Conservation (phyloP, 2,888 invertebrate genomes). For the Synanthedon vespiformis region DNA sequence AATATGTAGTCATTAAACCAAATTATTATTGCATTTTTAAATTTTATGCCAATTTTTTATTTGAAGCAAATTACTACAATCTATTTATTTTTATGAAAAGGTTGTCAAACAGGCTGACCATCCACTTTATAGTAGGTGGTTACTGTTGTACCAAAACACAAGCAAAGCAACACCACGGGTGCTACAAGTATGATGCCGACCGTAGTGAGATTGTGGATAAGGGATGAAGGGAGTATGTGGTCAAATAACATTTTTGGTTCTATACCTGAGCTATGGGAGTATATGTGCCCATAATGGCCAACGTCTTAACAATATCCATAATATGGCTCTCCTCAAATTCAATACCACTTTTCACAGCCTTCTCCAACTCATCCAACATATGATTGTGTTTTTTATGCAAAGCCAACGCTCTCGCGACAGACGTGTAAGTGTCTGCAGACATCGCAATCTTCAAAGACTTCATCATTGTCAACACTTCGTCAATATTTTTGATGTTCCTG, state of each 20-base stretch:
- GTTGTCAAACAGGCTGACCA: too few species aligned
- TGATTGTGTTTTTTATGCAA: constrained; percentile 44
- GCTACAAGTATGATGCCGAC: too few species aligned
- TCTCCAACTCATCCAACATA: constrained; percentile 39
- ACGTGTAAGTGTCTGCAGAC: constrained; percentile 59
- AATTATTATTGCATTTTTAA: background rate
- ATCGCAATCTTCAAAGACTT: constrained; percentile 59
- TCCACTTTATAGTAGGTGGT: too few species aligned
- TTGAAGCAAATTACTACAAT: too few species aligned
- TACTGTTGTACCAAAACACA: too few species aligned
- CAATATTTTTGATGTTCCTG: constrained; percentile 47
- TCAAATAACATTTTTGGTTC: too few species aligned
- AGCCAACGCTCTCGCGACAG: constrained; percentile 60
- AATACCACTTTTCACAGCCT: constrained; percentile 27
- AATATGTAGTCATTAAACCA: background rate
- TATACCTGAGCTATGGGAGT: constrained; percentile 34
- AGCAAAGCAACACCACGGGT: too few species aligned
- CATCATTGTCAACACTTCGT: constrained; percentile 70
- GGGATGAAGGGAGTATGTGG: too few species aligned
- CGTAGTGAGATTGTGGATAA: too few species aligned
- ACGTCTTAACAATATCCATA: constrained; percentile 59
- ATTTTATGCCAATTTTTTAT: too few species aligned
- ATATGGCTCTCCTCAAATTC: constrained; percentile 48
- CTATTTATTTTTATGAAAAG: too few species aligned
- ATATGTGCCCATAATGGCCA: constrained; percentile 32